Conservation (phyloP, 35 echinoderm and acorn worm species). For the Stichopus chloronotus region DNA sequence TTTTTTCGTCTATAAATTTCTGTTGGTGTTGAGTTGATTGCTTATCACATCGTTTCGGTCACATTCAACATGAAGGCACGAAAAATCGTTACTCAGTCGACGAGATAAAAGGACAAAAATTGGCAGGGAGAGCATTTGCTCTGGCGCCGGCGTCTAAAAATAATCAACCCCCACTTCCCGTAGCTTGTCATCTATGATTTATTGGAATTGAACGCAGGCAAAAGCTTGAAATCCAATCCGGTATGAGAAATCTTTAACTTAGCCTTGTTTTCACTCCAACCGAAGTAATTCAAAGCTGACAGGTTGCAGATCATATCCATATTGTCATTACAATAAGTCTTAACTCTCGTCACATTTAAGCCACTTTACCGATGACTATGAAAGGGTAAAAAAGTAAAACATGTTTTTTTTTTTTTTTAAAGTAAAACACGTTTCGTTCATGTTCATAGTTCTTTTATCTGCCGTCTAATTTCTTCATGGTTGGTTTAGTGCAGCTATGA, state of each 20-base stretch:
- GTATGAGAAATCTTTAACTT: not conserved
- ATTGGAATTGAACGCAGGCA: not conserved
- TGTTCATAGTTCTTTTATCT: too few relatives aligned
- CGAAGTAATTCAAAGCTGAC: too few relatives aligned
- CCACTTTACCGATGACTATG: too few relatives aligned
- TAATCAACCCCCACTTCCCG: slow-evolving; percentile 41
- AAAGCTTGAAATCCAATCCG: not conserved
- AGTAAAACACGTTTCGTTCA: too few relatives aligned
- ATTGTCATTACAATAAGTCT: too few relatives aligned
- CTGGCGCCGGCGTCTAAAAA: slow-evolving; percentile 32
- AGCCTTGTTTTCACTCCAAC: too few relatives aligned
- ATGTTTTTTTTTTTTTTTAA: too few relatives aligned
- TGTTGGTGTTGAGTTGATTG: not conserved
- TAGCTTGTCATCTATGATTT: slow-evolving; percentile 25
- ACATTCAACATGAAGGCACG: not conserved
- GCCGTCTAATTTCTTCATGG: too few relatives aligned
- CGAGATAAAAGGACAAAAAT: not conserved
- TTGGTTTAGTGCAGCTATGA: too few relatives aligned
- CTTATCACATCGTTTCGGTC: not conserved
- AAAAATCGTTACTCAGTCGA: slow-evolving; percentile 38
- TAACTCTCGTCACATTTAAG: too few relatives aligned
- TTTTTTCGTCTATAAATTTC: not conserved
- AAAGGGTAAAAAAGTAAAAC: too few relatives aligned
- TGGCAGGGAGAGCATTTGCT: not conserved
- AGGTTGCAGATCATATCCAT: too few relatives aligned